phyloP scores from a whole-genome alignment of 2,888 invertebrate genomes.

The Geophilus truncorum region DNA sequence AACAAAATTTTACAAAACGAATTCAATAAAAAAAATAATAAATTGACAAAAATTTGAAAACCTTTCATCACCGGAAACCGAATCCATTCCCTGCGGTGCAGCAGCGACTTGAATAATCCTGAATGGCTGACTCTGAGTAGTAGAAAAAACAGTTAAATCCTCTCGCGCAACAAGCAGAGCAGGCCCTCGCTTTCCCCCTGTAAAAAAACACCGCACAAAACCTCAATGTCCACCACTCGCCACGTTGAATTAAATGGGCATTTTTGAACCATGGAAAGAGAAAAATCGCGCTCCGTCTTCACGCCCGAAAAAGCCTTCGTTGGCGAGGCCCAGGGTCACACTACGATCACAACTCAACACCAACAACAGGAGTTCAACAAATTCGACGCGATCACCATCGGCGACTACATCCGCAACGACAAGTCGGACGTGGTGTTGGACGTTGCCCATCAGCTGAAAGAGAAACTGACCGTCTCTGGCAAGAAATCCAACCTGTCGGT shows the following conservation, averaged over 20 bases:
- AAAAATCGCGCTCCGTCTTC: neutral
- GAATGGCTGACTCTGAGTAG: neutral
- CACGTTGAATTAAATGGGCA: neutral
- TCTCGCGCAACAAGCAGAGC: neutral
- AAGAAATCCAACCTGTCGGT: neutral
- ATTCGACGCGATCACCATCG: neutral
- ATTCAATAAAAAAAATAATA: neutral
- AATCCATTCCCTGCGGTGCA: neutral
- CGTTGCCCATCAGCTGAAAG: slow-evolving; percentile 4
- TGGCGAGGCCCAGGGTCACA: neutral
- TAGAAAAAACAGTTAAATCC: neutral
- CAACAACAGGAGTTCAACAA: too few relatives aligned
- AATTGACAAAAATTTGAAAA: too few relatives aligned
- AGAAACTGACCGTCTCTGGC: neutral
- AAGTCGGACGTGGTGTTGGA: slow-evolving; percentile 18
- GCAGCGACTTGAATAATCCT: neutral
- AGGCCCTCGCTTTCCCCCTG: neutral
- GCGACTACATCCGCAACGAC: neutral
- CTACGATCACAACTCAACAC: neutral
- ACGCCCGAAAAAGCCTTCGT: neutral
- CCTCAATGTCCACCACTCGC: too few relatives aligned
- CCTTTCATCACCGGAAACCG: too few relatives aligned
- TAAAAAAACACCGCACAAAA: too few relatives aligned
- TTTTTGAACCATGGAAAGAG: neutral
- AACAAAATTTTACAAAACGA: neutral